Evolutionary conservation across 2,113 vertebrate genomes (phyloP).

Genomic region (Silurus meridionalis): DNA sequence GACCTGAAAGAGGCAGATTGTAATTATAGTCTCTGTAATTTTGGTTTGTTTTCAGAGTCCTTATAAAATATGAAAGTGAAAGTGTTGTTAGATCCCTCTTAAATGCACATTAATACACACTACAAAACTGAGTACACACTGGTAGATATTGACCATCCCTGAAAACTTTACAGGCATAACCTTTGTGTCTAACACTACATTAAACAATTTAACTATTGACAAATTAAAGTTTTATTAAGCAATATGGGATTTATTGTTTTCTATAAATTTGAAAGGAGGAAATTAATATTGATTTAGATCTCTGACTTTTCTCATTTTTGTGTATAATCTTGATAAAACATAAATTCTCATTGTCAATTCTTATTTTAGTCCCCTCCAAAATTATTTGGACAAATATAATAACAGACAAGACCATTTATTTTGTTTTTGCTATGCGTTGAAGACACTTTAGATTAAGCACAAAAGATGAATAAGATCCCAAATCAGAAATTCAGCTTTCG

Average conservation of each 20-base stretch:
- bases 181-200: neutral
- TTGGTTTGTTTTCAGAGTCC: neutral
- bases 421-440: neutral
- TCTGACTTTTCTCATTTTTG: neutral
- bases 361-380: neutral
- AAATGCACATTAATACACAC: neutral
- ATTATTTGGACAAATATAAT: neutral
- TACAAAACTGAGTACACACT: neutral
- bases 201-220: neutral
- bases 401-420: neutral
- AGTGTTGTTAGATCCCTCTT: neutral
- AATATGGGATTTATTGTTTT: neutral
- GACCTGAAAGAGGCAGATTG: conserved; percentile 58
- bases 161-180: neutral
- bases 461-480: neutral
- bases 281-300: neutral
- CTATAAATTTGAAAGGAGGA: neutral
- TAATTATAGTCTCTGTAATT: neutral
- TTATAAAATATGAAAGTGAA: neutral
- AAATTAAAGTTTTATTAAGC: neutral
- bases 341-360: neutral
- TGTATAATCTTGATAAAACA: neutral
- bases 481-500: neutral
- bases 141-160: neutral
- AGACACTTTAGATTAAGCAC: neutral